Percentiles rank a stretch among this genome's conserved stretches.
Evolutionary conservation across 2,797 vertebrate genomes (phyloP).

Genomic region (Hemibagrus guttatus): DNA sequence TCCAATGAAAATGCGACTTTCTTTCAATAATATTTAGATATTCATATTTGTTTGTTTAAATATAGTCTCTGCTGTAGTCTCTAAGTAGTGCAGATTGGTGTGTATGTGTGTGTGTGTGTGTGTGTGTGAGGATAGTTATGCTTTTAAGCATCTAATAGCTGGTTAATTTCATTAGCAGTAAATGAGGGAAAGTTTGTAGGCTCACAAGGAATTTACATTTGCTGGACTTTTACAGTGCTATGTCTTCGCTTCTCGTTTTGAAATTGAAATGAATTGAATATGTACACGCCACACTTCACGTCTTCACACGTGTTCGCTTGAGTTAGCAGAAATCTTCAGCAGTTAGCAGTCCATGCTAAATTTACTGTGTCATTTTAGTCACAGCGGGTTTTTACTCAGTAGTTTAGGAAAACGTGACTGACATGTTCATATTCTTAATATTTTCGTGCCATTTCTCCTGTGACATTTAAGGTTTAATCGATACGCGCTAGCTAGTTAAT

Average conservation of each 20-base stretch:
- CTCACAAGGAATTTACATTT: neutral
- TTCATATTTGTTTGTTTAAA: neutral
- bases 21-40: neutral
- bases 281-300: no score
- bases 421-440: neutral
- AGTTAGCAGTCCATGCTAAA: neutral
- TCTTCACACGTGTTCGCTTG: no score
- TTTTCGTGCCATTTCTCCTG: neutral
- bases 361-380: neutral
- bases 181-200: slow-evolving; percentile 41
- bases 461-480: neutral
- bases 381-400: neutral
- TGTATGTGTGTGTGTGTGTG: neutral
- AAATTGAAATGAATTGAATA: no score
- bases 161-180: slow-evolving; percentile 57
- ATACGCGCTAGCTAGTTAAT: neutral
- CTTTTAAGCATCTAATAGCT: slow-evolving; percentile 9
- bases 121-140: neutral
- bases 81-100: neutral
- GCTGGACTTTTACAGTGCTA: neutral
- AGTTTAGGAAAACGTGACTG: neutral
- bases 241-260: neutral
- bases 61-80: neutral
- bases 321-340: no score
- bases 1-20: neutral